Base-by-base conservation (phyloP, 2,797 vertebrate genomes). In the Podarcis siculus region DNA sequence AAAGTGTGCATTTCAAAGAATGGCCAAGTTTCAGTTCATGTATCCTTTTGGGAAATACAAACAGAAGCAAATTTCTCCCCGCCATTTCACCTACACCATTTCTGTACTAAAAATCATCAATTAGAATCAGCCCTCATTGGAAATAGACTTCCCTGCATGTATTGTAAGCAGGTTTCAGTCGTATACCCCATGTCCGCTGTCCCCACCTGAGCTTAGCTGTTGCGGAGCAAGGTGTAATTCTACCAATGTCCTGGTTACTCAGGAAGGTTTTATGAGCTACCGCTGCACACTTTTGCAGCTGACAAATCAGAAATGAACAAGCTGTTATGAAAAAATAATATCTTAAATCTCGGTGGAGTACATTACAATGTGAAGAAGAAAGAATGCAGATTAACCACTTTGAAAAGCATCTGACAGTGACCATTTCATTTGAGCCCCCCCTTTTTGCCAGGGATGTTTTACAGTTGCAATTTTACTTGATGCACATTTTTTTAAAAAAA, bases 311-410 rank as follows among this genome's bases (percentile, higher is more conserved):
- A 85, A 61, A 78, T 67, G 85, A 72, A 39, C 64, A 87, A 61
- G 72, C 30, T 27, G 35, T 79, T 64, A 45, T 5, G 55, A 83
- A 92, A 86, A 94, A 92, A 77, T 64, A 19, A 0, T 5, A 30
- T 78, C 88, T 83, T 80, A 67, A 19, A 69, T 77, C 27, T 85
- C 83, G 72, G 23, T 45, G 79, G 79, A 89, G 79, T 55, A 17
- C 42, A 91, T 90, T 79, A 75, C 81, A 80, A 83, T 76, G 0
- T 10, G 79, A 37, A 37, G 25, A 19, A 58, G 80, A 64, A 83
- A 87, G 76, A 35, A 90, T 89, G 85, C 35, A 89, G 81, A 83
- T 87, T 58, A 83, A 72, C 2, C n/a, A 1, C 86, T 79, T 8
- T 58, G 55, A 85, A 90, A 82, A 82, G 27, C 58, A 67, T 78